Evolutionary conservation across 2,888 invertebrate species (phyloP).

Genomic region (Heliconius ismenius): DNA sequence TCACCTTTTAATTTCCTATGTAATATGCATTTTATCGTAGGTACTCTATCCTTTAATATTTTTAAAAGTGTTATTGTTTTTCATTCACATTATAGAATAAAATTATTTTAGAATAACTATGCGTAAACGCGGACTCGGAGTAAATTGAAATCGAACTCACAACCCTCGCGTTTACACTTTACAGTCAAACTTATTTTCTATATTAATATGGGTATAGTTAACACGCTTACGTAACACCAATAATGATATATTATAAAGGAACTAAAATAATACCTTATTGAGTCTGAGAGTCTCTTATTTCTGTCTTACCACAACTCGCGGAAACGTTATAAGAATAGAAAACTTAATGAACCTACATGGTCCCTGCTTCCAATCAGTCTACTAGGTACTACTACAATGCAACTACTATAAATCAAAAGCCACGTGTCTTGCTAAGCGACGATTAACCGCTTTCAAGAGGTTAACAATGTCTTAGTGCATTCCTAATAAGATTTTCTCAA

Average conservation of each 20-base stretch:
- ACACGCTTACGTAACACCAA: too few relatives aligned
- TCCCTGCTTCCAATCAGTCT: background rate
- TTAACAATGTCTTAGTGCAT: slow-evolving; percentile 17
- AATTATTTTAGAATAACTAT: background rate
- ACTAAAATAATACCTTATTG: background rate
- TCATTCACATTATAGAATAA: background rate
- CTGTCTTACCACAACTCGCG: background rate
- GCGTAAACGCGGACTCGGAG: too few relatives aligned
- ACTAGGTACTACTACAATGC: background rate
- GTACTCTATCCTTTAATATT: background rate
- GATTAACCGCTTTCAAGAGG: slow-evolving; percentile 24
- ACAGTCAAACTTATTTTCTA: background rate
- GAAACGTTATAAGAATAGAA: slow-evolving; percentile 11
- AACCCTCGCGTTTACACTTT: too few relatives aligned
- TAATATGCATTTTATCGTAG: background rate
- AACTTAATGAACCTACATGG: background rate
- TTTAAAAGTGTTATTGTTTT: background rate
- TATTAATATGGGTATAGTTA: background rate
- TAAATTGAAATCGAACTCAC: too few relatives aligned
- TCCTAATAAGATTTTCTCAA: slow-evolving; percentile 16
- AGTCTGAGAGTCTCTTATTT: background rate
- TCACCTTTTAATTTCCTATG: background rate
- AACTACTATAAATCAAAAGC: slow-evolving; percentile 1
- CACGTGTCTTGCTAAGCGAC: background rate
- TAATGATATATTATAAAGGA: background rate